A percentile compares a stretch with the other conserved stretches of the same genome.
Evolutionary conservation across 2,888 invertebrate species (phyloP).

Genomic region (Orthosia incerta): DNA sequence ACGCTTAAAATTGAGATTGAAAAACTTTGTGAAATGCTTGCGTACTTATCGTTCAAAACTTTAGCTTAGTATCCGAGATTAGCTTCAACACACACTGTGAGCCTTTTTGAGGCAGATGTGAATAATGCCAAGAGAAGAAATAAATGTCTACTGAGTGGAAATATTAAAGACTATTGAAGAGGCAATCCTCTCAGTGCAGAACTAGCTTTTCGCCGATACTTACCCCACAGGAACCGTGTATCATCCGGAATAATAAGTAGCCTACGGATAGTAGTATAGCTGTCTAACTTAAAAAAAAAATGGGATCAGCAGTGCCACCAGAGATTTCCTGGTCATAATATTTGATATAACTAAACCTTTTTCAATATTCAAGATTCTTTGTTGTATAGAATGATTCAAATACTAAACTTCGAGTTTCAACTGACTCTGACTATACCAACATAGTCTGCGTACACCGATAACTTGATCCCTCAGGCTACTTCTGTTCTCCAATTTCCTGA

Average conservation of each 20-base stretch:
- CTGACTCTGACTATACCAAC: background rate
- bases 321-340: background rate
- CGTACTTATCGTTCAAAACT: background rate
- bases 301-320: too few species aligned
- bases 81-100: background rate
- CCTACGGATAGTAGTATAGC: background rate
- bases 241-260: background rate
- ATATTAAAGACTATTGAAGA: background rate
- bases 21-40: constrained; percentile 29
- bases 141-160: background rate
- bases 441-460: background rate
- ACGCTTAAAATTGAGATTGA: constrained; percentile 30
- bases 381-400: background rate
- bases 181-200: background rate
- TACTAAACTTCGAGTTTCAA: background rate
- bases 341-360: background rate
- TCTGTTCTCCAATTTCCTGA: background rate
- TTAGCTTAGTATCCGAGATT: constrained; percentile 5
- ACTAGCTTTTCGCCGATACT: background rate
- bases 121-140: background rate
- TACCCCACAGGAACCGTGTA: background rate
- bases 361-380: background rate
- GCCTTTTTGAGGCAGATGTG: background rate
- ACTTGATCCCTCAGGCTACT: background rate
- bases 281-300: too few species aligned